A percentile compares a stretch with the other conserved stretches of the same genome.
These are phyloP conservation scores for Xestia c-nigrum DNA, from an alignment of 2,888 invertebrate genomes.

Conservation along the genomic window DNA sequence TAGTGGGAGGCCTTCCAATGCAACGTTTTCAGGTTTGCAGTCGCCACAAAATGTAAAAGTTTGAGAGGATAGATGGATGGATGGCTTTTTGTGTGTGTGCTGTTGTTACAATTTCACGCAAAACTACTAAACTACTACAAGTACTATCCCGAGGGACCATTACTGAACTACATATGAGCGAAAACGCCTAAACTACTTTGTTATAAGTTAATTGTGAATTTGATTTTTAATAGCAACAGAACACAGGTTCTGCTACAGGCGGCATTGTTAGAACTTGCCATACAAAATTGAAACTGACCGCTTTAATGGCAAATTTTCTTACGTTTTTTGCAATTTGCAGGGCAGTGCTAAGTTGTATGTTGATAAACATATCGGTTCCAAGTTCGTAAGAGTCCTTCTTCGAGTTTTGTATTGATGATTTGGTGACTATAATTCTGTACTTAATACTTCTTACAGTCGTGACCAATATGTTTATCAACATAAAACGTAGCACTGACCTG, in stretches of 20 bases:
- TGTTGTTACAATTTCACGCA: background rate
- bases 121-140: background rate
- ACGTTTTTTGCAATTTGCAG: too few relatives aligned
- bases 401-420: too few relatives aligned
- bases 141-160: background rate
- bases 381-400: too few relatives aligned
- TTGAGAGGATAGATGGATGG: background rate
- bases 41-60: background rate
- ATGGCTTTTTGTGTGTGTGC: background rate
- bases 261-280: background rate
- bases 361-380: too few relatives aligned
- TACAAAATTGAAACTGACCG: background rate
- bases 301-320: too few relatives aligned
- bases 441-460: too few relatives aligned
- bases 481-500: too few relatives aligned
- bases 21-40: too few relatives aligned
- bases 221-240: background rate
- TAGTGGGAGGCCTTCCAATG: too few relatives aligned
- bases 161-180: background rate
- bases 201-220: background rate
- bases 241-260: background rate
- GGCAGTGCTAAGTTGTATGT: too few relatives aligned
- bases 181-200: background rate
- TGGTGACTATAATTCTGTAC: too few relatives aligned
- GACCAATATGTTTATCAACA: too few relatives aligned